Base-by-base conservation (phyloP, 2,888 invertebrate species). In the Slavum lentiscoides region DNA sequence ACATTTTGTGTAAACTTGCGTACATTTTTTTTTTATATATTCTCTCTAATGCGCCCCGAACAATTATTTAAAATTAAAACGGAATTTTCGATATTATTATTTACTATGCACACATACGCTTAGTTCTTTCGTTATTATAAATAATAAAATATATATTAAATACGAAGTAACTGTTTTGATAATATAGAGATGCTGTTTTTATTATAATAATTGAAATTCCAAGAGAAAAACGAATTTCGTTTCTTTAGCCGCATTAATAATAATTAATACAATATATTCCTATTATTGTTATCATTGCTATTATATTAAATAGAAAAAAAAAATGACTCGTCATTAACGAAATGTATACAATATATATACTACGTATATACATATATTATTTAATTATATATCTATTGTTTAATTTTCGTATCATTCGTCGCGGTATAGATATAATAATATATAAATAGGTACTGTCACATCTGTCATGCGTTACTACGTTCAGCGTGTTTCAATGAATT, bases 1-100 rank as follows among this genome's bases (percentile, higher is more conserved):
- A 23, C 21, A 74, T 64, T 66, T 74, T 64, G 37, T 37, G n/a
- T 15, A 53, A 53, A 74, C 15, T 30, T 37, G 17, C 43, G 21
- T 59, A 30, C 4, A 4, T 30, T 30, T 30, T 30, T 30, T 30
- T 30, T 30, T 30, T 30, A 2, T 2, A 30, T 3, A n/a, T 58
- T 49, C 21, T 21, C 11, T 11, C 7, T n/a, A 59, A 21, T 11
- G 23, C 13, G 23, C 11, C 53, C 30, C 49, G 0, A n/a, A 62
- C 6, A n/a, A 62, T 74, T 74, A 74, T 62, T 59, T 19, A 21
- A 69, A 55, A 55, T 6, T 9, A n/a, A 9, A 37, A 58, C 15
- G 37, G 6, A 37, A 37, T 39, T 58, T 55, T 7, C 19, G 2
- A 15, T 11, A 49, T 11, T 49, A 49, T 49, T 49, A 15, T 49